A percentile compares a stretch with the other conserved stretches of the same genome.
Evolutionary conservation across 2,888 invertebrate species (phyloP).

Genomic region (Xestia xanthographa): DNA sequence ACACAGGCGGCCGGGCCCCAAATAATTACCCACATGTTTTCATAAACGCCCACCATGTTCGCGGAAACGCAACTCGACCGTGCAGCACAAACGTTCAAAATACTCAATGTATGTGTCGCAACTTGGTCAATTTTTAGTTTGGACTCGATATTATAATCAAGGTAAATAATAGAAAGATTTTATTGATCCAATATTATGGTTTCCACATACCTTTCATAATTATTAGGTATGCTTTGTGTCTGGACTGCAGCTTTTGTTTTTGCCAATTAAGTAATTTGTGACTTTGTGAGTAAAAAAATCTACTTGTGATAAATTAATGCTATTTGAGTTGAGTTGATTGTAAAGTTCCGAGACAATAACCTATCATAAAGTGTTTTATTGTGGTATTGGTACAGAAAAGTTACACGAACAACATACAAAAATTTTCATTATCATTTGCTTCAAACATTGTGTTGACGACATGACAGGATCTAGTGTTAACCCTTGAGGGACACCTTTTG

Average conservation of each 20-base stretch:
- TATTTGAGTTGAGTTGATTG: not conserved
- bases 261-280: not conserved
- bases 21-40: slow-evolving; percentile 62
- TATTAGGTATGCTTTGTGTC: not conserved
- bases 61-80: slow-evolving; percentile 56
- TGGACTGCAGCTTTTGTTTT: not conserved
- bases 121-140: slow-evolving; percentile 29
- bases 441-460: too few species aligned
- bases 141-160: not conserved
- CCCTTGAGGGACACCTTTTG: not conserved
- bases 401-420: not conserved
- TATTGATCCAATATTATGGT: not conserved
- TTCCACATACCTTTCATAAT: not conserved
- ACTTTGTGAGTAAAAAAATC: not conserved
- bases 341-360: not conserved
- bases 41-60: slow-evolving; percentile 61
- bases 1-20: slow-evolving; percentile 44
- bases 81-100: slow-evolving; percentile 60
- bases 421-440: not conserved
- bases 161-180: not conserved
- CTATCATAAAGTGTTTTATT: not conserved
- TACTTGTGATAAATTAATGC: too few species aligned
- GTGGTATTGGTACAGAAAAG: not conserved
- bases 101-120: slow-evolving; percentile 43
- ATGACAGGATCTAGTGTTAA: not conserved